Evolutionary conservation across 2,888 invertebrate species (phyloP).

Genomic region (Melolontha melolontha): DNA sequence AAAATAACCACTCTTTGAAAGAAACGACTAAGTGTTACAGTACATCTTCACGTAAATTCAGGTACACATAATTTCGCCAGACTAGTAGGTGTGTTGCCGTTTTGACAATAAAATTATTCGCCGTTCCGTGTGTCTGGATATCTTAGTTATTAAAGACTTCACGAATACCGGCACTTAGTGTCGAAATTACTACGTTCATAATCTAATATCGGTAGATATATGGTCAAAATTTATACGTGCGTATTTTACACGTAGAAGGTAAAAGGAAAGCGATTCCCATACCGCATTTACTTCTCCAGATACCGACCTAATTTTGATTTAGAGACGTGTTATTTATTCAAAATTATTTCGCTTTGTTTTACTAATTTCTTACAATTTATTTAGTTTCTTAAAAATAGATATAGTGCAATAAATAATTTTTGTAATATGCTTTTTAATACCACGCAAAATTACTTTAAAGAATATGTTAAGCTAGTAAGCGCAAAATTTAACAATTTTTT

Average conservation of each 20-base stretch:
- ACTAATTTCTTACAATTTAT: conserved; percentile 8
- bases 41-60: too few species aligned
- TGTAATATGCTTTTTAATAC: too few species aligned
- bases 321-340: neutral
- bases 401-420: too few species aligned
- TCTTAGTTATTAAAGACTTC: neutral
- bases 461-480: too few species aligned
- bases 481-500: too few species aligned
- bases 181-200: conserved; percentile 14
- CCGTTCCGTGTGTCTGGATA: neutral
- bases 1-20: conserved; percentile 1
- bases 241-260: conserved; percentile 32
- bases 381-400: too few species aligned
- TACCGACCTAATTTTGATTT: conserved; percentile 10
- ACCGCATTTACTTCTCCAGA: neutral
- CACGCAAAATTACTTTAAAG: too few species aligned
- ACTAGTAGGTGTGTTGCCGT: too few species aligned
- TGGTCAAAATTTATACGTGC: conserved; percentile 18
- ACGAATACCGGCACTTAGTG: neutral
- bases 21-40: too few species aligned
- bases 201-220: conserved; percentile 18
- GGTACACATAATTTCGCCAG: too few species aligned
- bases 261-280: conserved; percentile 31
- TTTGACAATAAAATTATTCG: too few species aligned
- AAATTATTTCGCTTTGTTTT: conserved; percentile 17